Evolutionary conservation across 2,888 invertebrate species (phyloP).

Genomic region (Athalia cordata): DNA sequence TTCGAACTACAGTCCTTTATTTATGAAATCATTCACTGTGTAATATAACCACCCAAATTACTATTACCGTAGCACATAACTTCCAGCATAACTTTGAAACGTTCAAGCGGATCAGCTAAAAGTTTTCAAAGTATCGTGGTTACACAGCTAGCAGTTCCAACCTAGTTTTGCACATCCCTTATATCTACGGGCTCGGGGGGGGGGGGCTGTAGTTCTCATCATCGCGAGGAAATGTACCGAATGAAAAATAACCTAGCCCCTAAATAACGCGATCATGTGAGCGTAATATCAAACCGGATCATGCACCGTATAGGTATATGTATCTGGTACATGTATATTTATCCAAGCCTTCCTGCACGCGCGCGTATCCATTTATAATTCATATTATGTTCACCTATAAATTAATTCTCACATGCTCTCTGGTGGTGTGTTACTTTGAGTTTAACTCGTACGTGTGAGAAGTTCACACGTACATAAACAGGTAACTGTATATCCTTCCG

Average conservation of each 20-base stretch:
- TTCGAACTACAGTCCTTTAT: too few species aligned
- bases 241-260: constrained; percentile 1
- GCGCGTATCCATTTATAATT: not conserved
- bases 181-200: not conserved
- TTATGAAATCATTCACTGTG: too few species aligned
- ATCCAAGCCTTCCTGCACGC: not conserved
- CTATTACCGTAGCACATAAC: too few species aligned
- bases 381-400: not conserved
- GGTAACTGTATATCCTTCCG: constrained; percentile 37
- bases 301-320: too few species aligned
- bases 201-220: not conserved
- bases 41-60: too few species aligned
- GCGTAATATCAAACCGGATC: constrained; percentile 22
- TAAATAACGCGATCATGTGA: constrained; percentile 22
- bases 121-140: not conserved
- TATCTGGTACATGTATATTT: not conserved
- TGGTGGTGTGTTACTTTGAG: not conserved
- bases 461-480: not conserved
- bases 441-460: not conserved
- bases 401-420: not conserved
- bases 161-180: constrained; percentile 12
- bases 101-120: not conserved
- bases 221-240: not conserved
- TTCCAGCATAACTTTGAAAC: not conserved
- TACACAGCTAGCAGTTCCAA: not conserved